Evolutionary conservation across 2,797 vertebrate genomes (phyloP), one percentile per base, ranked within the genome.

Genomic region (Gobio occitaniae): DNA sequence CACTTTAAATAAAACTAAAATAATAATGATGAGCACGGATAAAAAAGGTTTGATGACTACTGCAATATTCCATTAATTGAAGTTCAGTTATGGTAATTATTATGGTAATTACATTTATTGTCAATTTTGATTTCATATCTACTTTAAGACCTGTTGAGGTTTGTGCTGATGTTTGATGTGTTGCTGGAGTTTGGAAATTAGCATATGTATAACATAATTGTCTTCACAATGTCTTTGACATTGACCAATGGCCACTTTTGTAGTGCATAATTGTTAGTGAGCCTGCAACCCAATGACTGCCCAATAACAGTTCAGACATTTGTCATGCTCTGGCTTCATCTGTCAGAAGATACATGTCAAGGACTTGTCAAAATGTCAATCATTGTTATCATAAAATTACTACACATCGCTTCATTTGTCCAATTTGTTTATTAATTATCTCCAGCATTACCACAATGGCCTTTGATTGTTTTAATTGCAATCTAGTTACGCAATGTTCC

Each of bases 341-440:
- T 68, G 13, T 65, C 19, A n/a, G 54, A 48, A 41, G 36, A 81
- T 54, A 71, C 66, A 81, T 71, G 59, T 44, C 79, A 81, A 81
- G 66, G 66, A 38, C 48, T 32, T 52, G 63, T 52, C 78, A 47
- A 71, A 74, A 41, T 48, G 54, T 76, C 82, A 83, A n/a, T 76
- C 81, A 63, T 25, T 65, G 56, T 76, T 76, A 68, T 75, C 12
- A 38, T 6, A 83, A 36, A 21, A 68, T 75, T 48, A 15, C n/a
- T 65, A 17, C n/a, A 1, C 19, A 54, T 16, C 0, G 10, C 47
- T 83, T 83, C 1, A 63, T 75, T 83, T 68, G 47, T 68, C 32
- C 21, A 66, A 17, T 76, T 52, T 83, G 47, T 63, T 74, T 66
- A 47, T 32, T 66, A 48, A 65, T 75, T 50, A 75, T 52, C 10